Evolutionary conservation across 1,140 invertebrate genomes (phyloP).

Genomic region (Hylaeus volcanicus): DNA sequence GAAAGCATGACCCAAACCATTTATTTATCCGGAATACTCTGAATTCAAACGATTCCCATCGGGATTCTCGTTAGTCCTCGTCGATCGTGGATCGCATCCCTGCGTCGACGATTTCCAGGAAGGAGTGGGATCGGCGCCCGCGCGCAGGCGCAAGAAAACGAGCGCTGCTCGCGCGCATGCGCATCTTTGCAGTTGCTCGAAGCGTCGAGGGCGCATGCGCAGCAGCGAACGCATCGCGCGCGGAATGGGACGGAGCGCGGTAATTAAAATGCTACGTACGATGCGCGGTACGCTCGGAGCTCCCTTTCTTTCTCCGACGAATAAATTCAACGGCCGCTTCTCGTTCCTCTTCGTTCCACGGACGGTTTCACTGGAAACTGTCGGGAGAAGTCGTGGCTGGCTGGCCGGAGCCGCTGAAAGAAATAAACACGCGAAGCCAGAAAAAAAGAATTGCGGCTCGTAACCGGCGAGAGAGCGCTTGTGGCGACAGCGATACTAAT

Average conservation of each 20-base stretch:
- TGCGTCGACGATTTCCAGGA: neutral
- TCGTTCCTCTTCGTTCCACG: constrained; percentile 34
- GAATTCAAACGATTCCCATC: neutral
- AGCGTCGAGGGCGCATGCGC: constrained; percentile 23
- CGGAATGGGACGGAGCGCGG: constrained; percentile 42
- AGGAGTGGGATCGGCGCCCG: neutral
- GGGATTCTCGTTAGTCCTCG: neutral
- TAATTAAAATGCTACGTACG: constrained; percentile 54
- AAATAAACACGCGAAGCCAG: constrained; percentile 15
- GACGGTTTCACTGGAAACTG: constrained; percentile 44
- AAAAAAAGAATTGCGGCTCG: constrained; percentile 44
- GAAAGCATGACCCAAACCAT: too few relatives aligned
- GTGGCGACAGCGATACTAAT: constrained; percentile 65
- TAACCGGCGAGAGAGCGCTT: constrained; percentile 50
- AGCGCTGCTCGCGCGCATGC: constrained; percentile 22
- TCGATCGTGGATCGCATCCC: neutral
- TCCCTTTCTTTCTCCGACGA: constrained; percentile 42
- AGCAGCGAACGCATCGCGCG: constrained; percentile 1
- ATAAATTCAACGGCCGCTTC: constrained; percentile 41
- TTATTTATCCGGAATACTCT: too few relatives aligned
- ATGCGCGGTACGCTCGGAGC: constrained; percentile 30
- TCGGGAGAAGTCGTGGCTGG: constrained; percentile 8
- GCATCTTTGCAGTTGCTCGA: constrained; percentile 27
- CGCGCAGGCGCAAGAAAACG: constrained; percentile 22
- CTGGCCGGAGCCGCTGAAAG: constrained; percentile 10